Evolutionary conservation across 1,140 invertebrate species (phyloP).

Genomic region (Hycleus phaleratus): DNA sequence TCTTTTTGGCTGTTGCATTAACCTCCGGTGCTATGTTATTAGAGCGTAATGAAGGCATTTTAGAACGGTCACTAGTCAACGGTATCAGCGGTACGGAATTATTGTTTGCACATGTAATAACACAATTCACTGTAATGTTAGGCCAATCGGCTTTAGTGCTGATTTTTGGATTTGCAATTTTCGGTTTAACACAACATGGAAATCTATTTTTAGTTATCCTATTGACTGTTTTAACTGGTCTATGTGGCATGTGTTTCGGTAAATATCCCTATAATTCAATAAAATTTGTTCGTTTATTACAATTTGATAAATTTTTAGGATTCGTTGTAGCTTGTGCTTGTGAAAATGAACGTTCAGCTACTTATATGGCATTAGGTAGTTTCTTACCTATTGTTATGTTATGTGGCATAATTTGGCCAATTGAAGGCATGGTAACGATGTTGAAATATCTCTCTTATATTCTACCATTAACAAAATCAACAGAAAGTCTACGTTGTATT

Average conservation of each 20-base stretch:
- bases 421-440: slow-evolving; percentile 73
- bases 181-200: slow-evolving; percentile 73
- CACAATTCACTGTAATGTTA: slow-evolving; percentile 82
- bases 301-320: slow-evolving; percentile 46
- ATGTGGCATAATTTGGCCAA: slow-evolving; percentile 80
- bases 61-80: slow-evolving; percentile 79
- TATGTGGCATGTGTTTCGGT: slow-evolving; percentile 90
- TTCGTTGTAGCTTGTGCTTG: slow-evolving; percentile 83
- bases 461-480: slow-evolving; percentile 85
- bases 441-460: slow-evolving; percentile 71
- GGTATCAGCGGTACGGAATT: slow-evolving; percentile 64
- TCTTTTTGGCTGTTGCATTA: slow-evolving; percentile 87
- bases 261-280: slow-evolving; percentile 9
- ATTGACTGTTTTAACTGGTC: slow-evolving; percentile 72
- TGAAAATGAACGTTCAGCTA: slow-evolving; percentile 84
- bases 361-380: slow-evolving; percentile 85
- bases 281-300: neutral
- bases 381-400: slow-evolving; percentile 89
- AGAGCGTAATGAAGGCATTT: slow-evolving; percentile 84
- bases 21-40: slow-evolving; percentile 87
- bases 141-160: slow-evolving; percentile 78
- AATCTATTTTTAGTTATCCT: slow-evolving; percentile 65
- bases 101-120: slow-evolving; percentile 73
- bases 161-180: slow-evolving; percentile 73
- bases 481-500: slow-evolving; percentile 83